Conservation (phyloP, 2,888 invertebrate species). For the Microctonus aethiopoides region DNA sequence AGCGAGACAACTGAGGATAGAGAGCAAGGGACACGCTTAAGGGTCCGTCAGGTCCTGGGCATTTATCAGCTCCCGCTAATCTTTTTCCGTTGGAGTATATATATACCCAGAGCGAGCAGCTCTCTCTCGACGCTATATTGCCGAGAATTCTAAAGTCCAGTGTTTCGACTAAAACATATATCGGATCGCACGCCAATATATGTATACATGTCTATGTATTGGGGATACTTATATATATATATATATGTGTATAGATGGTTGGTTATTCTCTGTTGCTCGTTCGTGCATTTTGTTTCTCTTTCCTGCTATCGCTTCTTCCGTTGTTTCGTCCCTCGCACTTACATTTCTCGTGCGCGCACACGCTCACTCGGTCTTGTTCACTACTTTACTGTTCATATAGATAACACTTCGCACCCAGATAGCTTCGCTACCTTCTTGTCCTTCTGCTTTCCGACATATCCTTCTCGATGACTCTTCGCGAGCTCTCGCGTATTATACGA, state of each 20-base stretch:
- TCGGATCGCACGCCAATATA: background rate
- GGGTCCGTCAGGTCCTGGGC: slow-evolving; percentile 43
- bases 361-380: slow-evolving; percentile 21
- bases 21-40: slow-evolving; percentile 31
- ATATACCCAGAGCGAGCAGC: no score
- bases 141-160: background rate
- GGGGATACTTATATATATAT: no score
- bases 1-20: background rate
- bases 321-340: no score
- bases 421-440: slow-evolving; percentile 1
- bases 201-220: background rate
- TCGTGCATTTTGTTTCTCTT: background rate
- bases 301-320: background rate
- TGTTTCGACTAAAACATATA: background rate
- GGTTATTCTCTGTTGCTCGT: background rate
- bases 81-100: slow-evolving; percentile 55
- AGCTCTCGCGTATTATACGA: background rate
- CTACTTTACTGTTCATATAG: slow-evolving; percentile 25
- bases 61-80: slow-evolving; percentile 55
- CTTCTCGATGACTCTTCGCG: slow-evolving; percentile 1
- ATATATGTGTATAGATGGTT: no score
- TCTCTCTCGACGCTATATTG: background rate
- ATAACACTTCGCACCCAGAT: background rate
- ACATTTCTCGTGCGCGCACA: background rate
- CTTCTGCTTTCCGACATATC: slow-evolving; percentile 4